phyloP scores from a whole-genome alignment of 2,797 vertebrate species.

The Gobio occitaniae region DNA sequence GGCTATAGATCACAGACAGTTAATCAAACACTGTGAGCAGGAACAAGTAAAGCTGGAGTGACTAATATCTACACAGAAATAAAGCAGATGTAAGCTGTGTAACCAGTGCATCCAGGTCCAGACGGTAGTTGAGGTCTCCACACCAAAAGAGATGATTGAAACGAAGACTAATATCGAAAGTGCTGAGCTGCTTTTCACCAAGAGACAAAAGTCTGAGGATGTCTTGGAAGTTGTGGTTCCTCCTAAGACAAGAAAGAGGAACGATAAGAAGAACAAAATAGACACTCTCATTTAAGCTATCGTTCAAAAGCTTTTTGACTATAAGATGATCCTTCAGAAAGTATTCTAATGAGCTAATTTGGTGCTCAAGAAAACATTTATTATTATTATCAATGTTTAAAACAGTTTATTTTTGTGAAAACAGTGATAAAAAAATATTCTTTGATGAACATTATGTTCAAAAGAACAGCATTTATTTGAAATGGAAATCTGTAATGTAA shows the following conservation, averaged over 20 bases:
- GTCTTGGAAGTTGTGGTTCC: conserved; percentile 86
- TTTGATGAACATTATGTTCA: too few species aligned
- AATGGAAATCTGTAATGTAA: background rate
- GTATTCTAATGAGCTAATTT: background rate
- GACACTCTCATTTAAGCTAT: background rate
- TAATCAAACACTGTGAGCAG: background rate
- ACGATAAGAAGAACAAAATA: background rate
- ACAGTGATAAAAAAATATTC: too few species aligned
- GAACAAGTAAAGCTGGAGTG: background rate
- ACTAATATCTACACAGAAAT: background rate
- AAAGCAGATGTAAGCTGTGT: background rate
- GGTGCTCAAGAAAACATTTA: background rate
- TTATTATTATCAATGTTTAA: background rate
- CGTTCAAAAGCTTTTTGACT: background rate
- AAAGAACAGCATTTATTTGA: background rate
- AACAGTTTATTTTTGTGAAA: too few species aligned
- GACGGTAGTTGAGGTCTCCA: conserved; percentile 86
- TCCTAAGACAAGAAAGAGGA: conserved; percentile 68
- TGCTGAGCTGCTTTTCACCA: conserved; percentile 79
- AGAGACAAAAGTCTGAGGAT: conserved; percentile 83
- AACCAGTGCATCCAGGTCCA: conserved; percentile 85
- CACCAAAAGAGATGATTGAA: conserved; percentile 88
- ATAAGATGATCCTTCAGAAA: background rate
- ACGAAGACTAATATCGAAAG: conserved; percentile 84
- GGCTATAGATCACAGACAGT: background rate